Evolutionary conservation across 2,113 vertebrate genomes (phyloP).

Genomic region (Peromyscus maniculatus): DNA sequence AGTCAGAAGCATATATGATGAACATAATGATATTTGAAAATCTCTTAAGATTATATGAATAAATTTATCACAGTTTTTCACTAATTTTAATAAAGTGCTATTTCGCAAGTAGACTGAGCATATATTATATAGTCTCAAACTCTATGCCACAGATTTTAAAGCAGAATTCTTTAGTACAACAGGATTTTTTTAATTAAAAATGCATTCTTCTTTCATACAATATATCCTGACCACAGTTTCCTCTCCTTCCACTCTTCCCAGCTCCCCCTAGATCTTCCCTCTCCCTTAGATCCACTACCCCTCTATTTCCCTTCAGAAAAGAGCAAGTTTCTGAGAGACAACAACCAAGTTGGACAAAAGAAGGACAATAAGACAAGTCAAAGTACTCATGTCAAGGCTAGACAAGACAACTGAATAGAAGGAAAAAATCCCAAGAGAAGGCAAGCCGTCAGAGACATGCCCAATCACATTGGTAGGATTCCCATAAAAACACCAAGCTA

Average conservation of each 20-base stretch:
- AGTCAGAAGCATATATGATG: background rate
- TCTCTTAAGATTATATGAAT: constrained; percentile 21
- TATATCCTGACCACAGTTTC: background rate
- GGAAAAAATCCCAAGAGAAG: background rate
- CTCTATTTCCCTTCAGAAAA: background rate
- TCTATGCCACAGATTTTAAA: background rate
- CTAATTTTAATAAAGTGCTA: constrained; percentile 20
- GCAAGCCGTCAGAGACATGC: background rate
- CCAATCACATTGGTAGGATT: background rate
- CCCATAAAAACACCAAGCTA: background rate
- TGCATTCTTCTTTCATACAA: background rate
- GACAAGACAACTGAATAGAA: background rate
- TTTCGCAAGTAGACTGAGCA: background rate
- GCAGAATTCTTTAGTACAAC: background rate
- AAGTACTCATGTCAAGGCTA: background rate
- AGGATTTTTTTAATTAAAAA: background rate
- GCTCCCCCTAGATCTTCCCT: background rate
- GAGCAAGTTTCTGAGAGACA: background rate
- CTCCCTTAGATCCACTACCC: background rate
- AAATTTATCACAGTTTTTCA: constrained; percentile 35
- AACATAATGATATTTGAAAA: background rate
- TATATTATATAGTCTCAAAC: background rate
- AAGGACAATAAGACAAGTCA: background rate
- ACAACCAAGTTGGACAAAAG: background rate
- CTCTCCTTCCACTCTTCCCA: background rate